phyloP scores from a whole-genome alignment of 1,140 invertebrate species.

The Drosophila chauvacae region DNA sequence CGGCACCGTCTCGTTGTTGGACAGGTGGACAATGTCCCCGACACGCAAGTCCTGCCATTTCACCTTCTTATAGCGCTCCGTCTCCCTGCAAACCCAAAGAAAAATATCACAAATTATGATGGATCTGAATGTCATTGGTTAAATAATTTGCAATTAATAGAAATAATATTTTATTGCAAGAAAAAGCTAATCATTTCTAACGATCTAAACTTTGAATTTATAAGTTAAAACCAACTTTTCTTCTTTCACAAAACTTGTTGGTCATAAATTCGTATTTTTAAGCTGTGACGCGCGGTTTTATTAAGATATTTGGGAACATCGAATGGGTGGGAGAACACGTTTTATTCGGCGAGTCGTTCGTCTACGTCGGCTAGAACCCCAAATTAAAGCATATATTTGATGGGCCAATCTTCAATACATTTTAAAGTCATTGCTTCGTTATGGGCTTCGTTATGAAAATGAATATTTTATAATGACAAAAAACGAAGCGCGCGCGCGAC shows the following conservation, averaged over 20 bases:
- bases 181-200: neutral
- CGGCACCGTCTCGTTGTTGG: conserved; percentile 98
- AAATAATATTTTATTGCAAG: no score
- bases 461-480: conserved; percentile 24
- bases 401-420: neutral
- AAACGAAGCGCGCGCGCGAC: neutral
- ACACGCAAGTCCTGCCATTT: conserved; percentile 96
- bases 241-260: neutral
- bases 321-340: neutral
- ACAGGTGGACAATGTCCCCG: conserved; percentile 97
- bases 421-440: conserved; percentile 11
- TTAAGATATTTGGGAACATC: neutral
- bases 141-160: conserved; percentile 12
- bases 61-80: conserved; percentile 92
- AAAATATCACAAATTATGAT: neutral
- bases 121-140: conserved; percentile 2
- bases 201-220: neutral
- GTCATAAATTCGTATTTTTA: neutral
- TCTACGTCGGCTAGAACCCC: neutral
- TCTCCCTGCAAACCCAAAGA: conserved; percentile 87
- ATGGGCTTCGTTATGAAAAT: conserved; percentile 4
- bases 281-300: neutral
- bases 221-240: neutral
- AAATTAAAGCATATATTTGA: conserved; percentile 4
- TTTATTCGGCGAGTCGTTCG: neutral